Percentiles rank a stretch among this genome's conserved stretches.
phyloP scores from a whole-genome alignment of 2,113 vertebrate species.

The Psettodes erumei region DNA sequence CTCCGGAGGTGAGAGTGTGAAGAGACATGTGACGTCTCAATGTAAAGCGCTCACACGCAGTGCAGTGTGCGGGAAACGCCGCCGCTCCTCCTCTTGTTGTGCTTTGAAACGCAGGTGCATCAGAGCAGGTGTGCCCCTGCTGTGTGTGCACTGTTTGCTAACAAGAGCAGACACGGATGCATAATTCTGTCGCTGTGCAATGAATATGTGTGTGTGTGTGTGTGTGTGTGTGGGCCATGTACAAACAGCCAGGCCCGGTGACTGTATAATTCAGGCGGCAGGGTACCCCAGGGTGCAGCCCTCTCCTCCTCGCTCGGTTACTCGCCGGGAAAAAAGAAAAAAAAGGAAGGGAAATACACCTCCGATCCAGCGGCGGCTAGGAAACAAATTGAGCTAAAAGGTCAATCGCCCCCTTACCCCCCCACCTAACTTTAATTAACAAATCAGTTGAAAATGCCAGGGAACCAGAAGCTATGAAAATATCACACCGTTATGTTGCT shows the following conservation, averaged over 20 bases:
- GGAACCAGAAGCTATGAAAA: slow-evolving; percentile 69
- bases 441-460: slow-evolving; percentile 74
- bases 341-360: slow-evolving; percentile 61
- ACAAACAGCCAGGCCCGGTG: slow-evolving; percentile 47
- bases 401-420: slow-evolving; percentile 64
- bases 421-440: slow-evolving; percentile 74
- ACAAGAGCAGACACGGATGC: slow-evolving; percentile 56
- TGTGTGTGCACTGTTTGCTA: slow-evolving; percentile 50
- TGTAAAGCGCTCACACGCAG: not conserved
- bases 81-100: slow-evolving; percentile 12
- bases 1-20: no score
- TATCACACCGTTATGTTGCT: slow-evolving; percentile 56
- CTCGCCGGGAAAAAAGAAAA: slow-evolving; percentile 48
- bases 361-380: slow-evolving; percentile 31
- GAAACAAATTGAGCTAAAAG: slow-evolving; percentile 79
- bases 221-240: no score
- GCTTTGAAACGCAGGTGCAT: slow-evolving; percentile 40
- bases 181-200: slow-evolving; percentile 33
- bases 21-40: no score
- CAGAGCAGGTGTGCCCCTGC: slow-evolving; percentile 47
- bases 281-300: slow-evolving; percentile 46
- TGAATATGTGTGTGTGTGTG: slow-evolving; percentile 43
- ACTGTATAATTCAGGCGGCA: slow-evolving; percentile 57
- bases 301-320: slow-evolving; percentile 54
- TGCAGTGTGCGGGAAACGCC: not conserved